Evolutionary conservation across 1,140 invertebrate species (phyloP).

Genomic region (Bombus ignitus): DNA sequence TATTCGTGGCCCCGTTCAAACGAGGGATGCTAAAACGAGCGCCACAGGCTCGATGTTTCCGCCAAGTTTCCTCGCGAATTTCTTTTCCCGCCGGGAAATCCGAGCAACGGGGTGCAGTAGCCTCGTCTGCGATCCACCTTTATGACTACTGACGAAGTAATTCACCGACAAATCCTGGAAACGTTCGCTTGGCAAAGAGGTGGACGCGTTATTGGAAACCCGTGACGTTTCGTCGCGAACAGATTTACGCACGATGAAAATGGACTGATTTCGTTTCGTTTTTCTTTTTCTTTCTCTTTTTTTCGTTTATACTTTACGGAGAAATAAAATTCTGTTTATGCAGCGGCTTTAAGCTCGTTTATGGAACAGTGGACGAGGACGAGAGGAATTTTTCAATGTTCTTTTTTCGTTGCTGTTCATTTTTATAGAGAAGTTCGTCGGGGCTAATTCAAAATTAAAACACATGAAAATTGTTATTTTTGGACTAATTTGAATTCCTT

Average conservation of each 20-base stretch:
- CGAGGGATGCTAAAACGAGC: conserved; percentile 60
- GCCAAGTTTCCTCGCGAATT: conserved; percentile 57
- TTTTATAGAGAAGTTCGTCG: neutral
- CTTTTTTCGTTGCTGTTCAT: neutral
- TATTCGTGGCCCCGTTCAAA: conserved; percentile 1
- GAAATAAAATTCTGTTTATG: conserved; percentile 5
- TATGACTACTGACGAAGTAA: conserved; percentile 55
- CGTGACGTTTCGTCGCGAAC: no score
- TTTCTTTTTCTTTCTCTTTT: neutral
- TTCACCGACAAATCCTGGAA: conserved; percentile 39
- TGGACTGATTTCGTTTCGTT: neutral
- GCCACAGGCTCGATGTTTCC: conserved; percentile 47
- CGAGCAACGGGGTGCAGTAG: conserved; percentile 8
- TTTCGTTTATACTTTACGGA: neutral
- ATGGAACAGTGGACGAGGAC: neutral
- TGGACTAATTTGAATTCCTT: neutral
- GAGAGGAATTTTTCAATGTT: neutral
- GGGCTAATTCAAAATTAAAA: neutral
- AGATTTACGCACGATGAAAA: conserved; percentile 1
- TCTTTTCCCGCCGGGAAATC: conserved; percentile 60
- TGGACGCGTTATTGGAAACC: conserved; percentile 20
- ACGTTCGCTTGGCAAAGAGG: conserved; percentile 10
- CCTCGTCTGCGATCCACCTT: conserved; percentile 47
- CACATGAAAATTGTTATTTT: neutral
- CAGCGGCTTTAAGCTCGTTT: neutral